Base-by-base conservation (phyloP, 2,888 invertebrate genomes). In the Bembecia ichneumoniformis region DNA sequence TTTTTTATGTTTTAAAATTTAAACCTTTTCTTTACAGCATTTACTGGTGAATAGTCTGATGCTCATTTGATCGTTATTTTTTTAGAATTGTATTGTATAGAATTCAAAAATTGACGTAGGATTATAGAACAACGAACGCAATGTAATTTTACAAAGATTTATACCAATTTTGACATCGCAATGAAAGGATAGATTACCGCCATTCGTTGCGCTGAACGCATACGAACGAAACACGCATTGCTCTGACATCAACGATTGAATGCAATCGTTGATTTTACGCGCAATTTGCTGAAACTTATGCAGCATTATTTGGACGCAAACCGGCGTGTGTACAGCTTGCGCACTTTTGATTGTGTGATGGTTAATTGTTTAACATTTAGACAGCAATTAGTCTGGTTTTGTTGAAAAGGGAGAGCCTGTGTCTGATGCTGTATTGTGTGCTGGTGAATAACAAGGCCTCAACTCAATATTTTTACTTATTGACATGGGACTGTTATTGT, bases 141-240 rank as follows among this genome's bases (percentile, higher is more conserved):
- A n/a, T 28, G 7, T 7, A 28, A 9, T 28, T 28, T 28, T 28
- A 28, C 28, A 28, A 28, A 7, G 28, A 28, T 28, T 28, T 28
- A 28, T 9, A 28, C 5, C 9, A 28, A 28, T 28, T 28, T 28
- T 28, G 28, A 28, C 28, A 28, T 28, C 28, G 28, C 28, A 68
- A 72, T 76, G 71, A 71, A 76, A 68, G 66, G 64, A 75, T 74
- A 77, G 72, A 78, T 77, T 71, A 73, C 71, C 60, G 64, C 65
- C 64, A 74, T 77, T 72, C 76, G 73, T 75, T 73, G 28, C 69
- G 63, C 52, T 52, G 55, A 62, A 58, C 68, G 71, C 20, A 20
- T 71, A 72, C 74, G 69, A 71, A 66, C 70, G 70, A 53, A 34
- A 10, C 65, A 17, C 64, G 62, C 62, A 52, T 63, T 68, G 61